Conservation (phyloP, 2,888 invertebrate species). For the Oscheius myriophilus region DNA sequence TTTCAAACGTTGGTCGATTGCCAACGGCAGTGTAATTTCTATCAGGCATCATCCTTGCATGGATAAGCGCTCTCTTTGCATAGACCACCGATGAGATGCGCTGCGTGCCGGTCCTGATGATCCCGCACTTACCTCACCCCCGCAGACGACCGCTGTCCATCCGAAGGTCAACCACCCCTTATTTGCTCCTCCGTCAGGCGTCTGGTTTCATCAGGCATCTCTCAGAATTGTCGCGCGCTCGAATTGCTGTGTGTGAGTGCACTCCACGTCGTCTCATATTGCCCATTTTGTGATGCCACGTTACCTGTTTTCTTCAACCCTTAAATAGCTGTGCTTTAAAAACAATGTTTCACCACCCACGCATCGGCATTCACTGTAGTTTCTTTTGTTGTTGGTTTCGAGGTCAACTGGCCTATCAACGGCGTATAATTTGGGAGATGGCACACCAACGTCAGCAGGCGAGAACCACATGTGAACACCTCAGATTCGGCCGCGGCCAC, state of each 20-base stretch:
- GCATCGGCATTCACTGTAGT: no score
- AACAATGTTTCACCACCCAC: no score
- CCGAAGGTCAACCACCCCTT: constrained; percentile 2
- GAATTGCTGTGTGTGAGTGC: constrained; percentile 30
- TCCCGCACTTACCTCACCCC: no score
- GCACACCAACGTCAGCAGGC: constrained; percentile 24
- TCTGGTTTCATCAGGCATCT: constrained; percentile 29
- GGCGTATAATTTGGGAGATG: constrained; percentile 8
- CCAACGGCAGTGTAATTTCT: no score
- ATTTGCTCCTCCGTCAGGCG: constrained; percentile 27
- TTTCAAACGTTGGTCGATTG: no score
- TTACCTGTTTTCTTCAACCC: not conserved
- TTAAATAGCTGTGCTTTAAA: no score
- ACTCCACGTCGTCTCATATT: constrained; percentile 30
- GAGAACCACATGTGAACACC: constrained; percentile 31
- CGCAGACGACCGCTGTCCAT: no score
- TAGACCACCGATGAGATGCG: no score
- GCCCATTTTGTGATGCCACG: constrained; percentile 20
- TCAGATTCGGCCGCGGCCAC: constrained; percentile 28
- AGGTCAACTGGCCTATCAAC: constrained; percentile 24
- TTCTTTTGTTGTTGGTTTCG: no score
- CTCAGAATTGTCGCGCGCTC: constrained; percentile 28
- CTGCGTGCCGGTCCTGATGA: no score
- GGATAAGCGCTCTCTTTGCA: no score
- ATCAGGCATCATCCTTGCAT: no score